A percentile compares a stretch with the other conserved stretches of the same genome.
These are phyloP conservation scores for Probaryconus sp. DNA, from an alignment of 1,140 invertebrate species.

Conservation along the genomic window DNA sequence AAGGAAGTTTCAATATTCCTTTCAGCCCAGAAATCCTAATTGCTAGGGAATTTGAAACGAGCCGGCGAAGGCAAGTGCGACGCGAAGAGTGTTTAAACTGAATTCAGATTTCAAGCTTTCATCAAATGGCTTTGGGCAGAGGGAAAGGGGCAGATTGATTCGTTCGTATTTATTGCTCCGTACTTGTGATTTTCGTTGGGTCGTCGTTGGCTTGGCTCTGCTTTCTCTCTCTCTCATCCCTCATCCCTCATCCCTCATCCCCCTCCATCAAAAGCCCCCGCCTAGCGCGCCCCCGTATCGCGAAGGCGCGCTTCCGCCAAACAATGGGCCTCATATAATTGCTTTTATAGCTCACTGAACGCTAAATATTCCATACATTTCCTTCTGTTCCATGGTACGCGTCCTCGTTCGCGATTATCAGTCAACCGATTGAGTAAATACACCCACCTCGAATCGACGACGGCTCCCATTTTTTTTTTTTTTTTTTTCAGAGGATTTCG, in stretches of 20 bases:
- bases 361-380: conserved; percentile 78
- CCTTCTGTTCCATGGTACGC: conserved; percentile 62
- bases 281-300: conserved; percentile 68
- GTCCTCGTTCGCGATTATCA: conserved; percentile 69
- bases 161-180: conserved; percentile 75
- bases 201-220: no score
- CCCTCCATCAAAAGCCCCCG: conserved; percentile 21
- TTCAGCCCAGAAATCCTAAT: conserved; percentile 9
- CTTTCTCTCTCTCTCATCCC: no score
- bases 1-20: no score
- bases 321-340: conserved; percentile 77
- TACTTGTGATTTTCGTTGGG: conserved; percentile 71
- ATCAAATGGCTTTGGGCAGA: conserved; percentile 47
- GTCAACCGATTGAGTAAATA: conserved; percentile 73
- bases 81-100: conserved; percentile 56
- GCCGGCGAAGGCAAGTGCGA: not conserved
- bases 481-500: no score
- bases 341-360: conserved; percentile 78
- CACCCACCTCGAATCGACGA: not conserved
- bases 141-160: conserved; percentile 66
- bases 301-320: conserved; percentile 75
- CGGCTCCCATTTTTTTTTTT: not conserved
- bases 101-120: conserved; percentile 66
- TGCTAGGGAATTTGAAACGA: not conserved
- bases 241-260: conserved; percentile 52